Percentiles rank a stretch among this genome's conserved stretches.
phyloP scores from a whole-genome alignment of 2,888 invertebrate species.

The Pteria penguin region DNA sequence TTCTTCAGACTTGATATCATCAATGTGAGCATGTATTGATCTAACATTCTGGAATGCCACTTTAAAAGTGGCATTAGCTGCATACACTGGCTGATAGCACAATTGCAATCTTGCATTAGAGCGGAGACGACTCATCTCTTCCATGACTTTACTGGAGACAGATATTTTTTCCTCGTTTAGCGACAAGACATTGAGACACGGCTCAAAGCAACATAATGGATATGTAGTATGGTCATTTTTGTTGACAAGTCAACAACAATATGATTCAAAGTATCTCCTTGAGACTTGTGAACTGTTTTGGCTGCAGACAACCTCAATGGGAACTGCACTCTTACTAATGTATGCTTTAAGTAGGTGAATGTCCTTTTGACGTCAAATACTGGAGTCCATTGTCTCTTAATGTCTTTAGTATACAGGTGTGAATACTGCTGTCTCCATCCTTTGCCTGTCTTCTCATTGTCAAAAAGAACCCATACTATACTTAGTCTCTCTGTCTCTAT shows the following conservation, averaged over 20 bases:
- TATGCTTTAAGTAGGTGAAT: conserved; percentile 23
- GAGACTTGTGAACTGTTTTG: conserved; percentile 47
- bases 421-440: conserved; percentile 20
- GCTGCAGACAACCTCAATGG: conserved; percentile 39
- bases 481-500: conserved; percentile 32
- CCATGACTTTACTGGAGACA: not conserved
- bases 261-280: conserved; percentile 39
- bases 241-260: conserved; percentile 13
- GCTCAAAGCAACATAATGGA: conserved; percentile 53
- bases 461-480: conserved; percentile 54
- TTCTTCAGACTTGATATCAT: conserved; percentile 33
- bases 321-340: conserved; percentile 37
- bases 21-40: conserved; percentile 33
- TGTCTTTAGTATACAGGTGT: conserved; percentile 22
- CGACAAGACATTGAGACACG: not conserved
- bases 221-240: conserved; percentile 32
- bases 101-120: conserved; percentile 12
- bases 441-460: conserved; percentile 34
- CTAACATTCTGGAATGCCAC: conserved; percentile 40
- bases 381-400: conserved; percentile 36
- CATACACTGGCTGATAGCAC: conserved; percentile 28
- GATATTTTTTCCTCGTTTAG: not conserved
- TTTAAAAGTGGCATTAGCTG: conserved; percentile 28
- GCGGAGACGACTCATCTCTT: not conserved
- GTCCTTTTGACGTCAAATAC: conserved; percentile 34